Evolutionary conservation across 2,888 invertebrate genomes (phyloP).

Genomic region (Amphiduros pacificus): DNA sequence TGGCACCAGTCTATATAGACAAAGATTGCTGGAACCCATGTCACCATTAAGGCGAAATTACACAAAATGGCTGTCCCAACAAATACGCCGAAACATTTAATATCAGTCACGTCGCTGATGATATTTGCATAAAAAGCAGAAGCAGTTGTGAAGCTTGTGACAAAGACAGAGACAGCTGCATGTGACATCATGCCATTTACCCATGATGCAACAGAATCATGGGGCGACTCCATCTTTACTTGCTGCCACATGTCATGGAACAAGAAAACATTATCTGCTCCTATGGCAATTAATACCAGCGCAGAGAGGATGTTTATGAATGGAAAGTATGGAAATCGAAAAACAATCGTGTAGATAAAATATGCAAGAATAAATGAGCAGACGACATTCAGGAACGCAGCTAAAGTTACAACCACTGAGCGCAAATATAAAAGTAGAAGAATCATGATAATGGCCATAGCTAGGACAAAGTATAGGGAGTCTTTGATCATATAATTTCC

Average conservation of each 20-base stretch:
- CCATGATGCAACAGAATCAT: background rate
- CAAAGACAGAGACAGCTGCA: slow-evolving; percentile 87
- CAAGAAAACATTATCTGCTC: slow-evolving; percentile 93
- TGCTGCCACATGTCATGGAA: slow-evolving; percentile 78
- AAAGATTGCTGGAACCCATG: slow-evolving; percentile 88
- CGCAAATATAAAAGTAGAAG: slow-evolving; percentile 20
- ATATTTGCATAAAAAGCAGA: slow-evolving; percentile 91
- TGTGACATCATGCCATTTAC: slow-evolving; percentile 72
- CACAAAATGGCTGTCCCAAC: slow-evolving; percentile 88
- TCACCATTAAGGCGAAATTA: slow-evolving; percentile 87
- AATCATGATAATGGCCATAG: slow-evolving; percentile 20
- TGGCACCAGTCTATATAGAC: slow-evolving; percentile 68
- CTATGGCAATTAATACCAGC: slow-evolving; percentile 78
- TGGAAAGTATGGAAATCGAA: slow-evolving; percentile 86
- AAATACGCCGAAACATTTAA: slow-evolving; percentile 74
- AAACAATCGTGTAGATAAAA: slow-evolving; percentile 83
- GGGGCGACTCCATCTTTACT: slow-evolving; percentile 58
- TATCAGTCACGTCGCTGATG: slow-evolving; percentile 88
- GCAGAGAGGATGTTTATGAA: slow-evolving; percentile 94
- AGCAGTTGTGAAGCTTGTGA: slow-evolving; percentile 91
- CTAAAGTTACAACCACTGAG: slow-evolving; percentile 19
- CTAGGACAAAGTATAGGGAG: slow-evolving; percentile 21
- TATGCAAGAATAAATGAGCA: slow-evolving; percentile 23
- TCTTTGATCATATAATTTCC: slow-evolving; percentile 7
- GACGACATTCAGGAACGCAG: slow-evolving; percentile 18